A percentile compares a stretch with the other conserved stretches of the same genome.
Conservation (phyloP, 2,113 vertebrate genomes). For the Echinops telfairi region DNA sequence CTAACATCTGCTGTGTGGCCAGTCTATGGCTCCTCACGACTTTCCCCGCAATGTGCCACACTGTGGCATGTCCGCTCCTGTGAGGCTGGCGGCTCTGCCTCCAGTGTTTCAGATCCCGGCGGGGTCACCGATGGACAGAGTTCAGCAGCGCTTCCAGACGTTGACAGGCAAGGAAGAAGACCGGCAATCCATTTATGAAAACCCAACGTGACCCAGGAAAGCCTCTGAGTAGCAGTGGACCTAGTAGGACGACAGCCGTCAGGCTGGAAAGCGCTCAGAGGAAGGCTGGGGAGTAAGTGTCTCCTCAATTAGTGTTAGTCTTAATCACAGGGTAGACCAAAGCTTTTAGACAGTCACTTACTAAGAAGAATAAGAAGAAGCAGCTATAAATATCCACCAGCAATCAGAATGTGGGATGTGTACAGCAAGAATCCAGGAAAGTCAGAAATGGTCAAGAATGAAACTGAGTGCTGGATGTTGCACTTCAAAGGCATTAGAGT, state of each 20-base stretch:
- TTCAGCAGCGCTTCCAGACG: neutral
- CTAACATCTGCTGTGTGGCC: slow-evolving; percentile 77
- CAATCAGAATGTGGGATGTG: neutral
- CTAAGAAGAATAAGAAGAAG: neutral
- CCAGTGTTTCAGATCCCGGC: neutral
- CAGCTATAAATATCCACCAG: neutral
- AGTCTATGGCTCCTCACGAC: slow-evolving; percentile 71
- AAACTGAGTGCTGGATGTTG: neutral
- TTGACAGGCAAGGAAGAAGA: neutral
- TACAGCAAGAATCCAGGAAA: neutral
- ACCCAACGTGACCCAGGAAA: neutral
- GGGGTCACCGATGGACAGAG: neutral
- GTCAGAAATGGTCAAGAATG: neutral
- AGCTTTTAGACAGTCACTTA: neutral
- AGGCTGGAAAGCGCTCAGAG: neutral
- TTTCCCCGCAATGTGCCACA: neutral
- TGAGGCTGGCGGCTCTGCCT: neutral
- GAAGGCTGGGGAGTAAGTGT: neutral
- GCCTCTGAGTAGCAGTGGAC: neutral
- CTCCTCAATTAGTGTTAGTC: neutral
- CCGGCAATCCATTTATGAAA: neutral
- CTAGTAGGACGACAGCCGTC: neutral
- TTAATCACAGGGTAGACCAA: neutral
- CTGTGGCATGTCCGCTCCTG: neutral
- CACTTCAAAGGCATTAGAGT: neutral